Base-by-base conservation (phyloP, 2,797 vertebrate species). In the Austrolebias charrua region DNA sequence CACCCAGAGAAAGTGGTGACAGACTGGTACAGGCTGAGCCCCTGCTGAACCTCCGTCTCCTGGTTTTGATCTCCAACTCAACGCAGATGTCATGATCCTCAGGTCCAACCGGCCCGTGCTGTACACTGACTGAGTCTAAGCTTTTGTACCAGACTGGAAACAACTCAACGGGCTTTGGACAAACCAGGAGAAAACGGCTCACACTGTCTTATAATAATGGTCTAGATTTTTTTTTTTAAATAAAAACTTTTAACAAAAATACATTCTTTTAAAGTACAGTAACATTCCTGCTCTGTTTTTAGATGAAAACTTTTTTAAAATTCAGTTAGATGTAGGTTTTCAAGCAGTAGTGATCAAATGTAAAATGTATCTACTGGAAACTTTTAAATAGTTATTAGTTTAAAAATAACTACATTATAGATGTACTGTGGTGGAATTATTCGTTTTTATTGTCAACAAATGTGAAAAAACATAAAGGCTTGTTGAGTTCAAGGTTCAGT, bases 1-100 rank as follows among this genome's bases (percentile, higher is more conserved):
- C 92, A 96, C 71, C 97, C 97, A 33, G 97, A 99, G 89, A 98
- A 97, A 73, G 90, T 95, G 72, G 96, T 98, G 81, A 61, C 92
- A 13, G 92, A 87, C 56, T 99, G 97, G 96, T 94, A 98, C 89
- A 90, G 86, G 40, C 71, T 98, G 71, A 93, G 85, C 66, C 70
- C 88, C 5, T 85, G 87, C 40, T 97, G 88, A 96, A 86, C 60
- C 12, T 16, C 61, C 2, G 18, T 42, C 4, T 50, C 12, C 5
- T 7, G 20, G 33, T 16, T 46, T 24, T 18, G 0, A 10, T 16
- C 56, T 24, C 0, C 28, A 6, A 0, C n/a, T 6, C 31, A 1
- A 52, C 0, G 3, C 5, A 0, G 55, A 69, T 0, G 10, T 20
- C 19, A 38, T 2, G 53, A 53, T 51, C 35, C n/a, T 43, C 50